phyloP scores from a whole-genome alignment of 1,140 invertebrate species.

The Drosophila seguyi region DNA sequence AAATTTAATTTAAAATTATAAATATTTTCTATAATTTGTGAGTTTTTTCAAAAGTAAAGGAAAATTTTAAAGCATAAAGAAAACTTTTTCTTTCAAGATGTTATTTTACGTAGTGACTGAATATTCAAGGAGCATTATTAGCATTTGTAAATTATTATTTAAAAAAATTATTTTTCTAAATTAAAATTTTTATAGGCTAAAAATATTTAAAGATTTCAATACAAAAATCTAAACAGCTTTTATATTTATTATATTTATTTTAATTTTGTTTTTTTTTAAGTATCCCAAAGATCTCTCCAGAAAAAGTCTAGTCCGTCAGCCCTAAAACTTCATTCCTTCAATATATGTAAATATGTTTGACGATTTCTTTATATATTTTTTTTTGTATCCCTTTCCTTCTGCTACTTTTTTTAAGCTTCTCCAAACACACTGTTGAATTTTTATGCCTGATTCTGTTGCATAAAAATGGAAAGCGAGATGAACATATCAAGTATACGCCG shows the following conservation, averaged over 20 bases:
- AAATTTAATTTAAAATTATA: no score
- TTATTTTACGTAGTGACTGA: no score
- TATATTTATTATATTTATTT: no score
- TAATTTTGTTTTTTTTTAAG: no score
- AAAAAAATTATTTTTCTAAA: background rate
- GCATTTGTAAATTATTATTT: no score
- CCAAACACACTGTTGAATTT: conserved; percentile 75
- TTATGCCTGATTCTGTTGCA: conserved; percentile 71
- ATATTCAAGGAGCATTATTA: background rate
- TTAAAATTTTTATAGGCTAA: background rate
- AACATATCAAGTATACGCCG: conserved; percentile 39
- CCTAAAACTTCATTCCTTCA: background rate
- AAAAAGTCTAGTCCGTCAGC: background rate
- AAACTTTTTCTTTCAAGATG: background rate
- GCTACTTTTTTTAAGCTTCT: conserved; percentile 33
- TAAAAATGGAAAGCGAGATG: conserved; percentile 59
- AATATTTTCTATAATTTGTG: no score
- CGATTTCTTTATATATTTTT: conserved; percentile 21
- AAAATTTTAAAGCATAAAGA: background rate
- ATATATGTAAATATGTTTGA: background rate
- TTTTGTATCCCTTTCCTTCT: conserved; percentile 12
- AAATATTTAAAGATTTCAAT: background rate
- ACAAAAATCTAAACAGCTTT: background rate
- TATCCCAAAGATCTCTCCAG: background rate
- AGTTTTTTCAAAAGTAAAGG: background rate